Evolutionary conservation across 1,140 invertebrate genomes (phyloP), one percentile per base, ranked within the genome.

Genomic region (Drosophila tsacasi): DNA sequence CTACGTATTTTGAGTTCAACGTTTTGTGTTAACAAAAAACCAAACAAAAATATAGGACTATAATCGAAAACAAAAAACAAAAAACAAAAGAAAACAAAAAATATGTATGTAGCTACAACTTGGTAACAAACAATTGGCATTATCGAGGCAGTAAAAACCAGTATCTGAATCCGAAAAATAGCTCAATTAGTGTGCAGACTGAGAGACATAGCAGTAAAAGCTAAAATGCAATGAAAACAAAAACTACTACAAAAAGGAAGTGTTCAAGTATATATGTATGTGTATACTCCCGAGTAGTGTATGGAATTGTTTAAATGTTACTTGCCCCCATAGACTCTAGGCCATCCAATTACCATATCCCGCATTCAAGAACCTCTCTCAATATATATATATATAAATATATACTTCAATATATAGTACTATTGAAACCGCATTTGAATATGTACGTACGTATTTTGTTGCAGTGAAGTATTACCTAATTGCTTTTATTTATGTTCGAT

Each of bases 251-350:
- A 13, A 52, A 52, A 19, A 50, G 55, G 35, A 62, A 81, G 66
- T 76, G 64, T 79, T 71, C 40, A 69, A 80, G 55, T 87, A 81
- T 83, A 80, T 83, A 73, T 76, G 73, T 77, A 75, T 68, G 81
- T 81, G 79, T 89, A 80, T 87, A 78, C 68, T 75, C 68, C 42
- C 60, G 80, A 81, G 84, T 87, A 87, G 84, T 89, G 84, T 84
- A 89, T 87, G 81, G 55, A 89, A 71, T 89, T 83, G 84, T 83
- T 89, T 87, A 78, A 84, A 89, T 89, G 84, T 89, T 83, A 81
- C 62, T 81, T 83, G 80, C 81, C 73, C 74, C 71, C 12, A 55
- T 64, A 69, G 54, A 57, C 54, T 57, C 55, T 81, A 87, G 84
- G 83, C 65, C 71, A 71, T 32, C 21, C 71, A 73, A 61, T 37